These are phyloP conservation scores for Ceratina japonica DNA, from an alignment of 1,140 invertebrate species.

Conservation along the genomic window DNA sequence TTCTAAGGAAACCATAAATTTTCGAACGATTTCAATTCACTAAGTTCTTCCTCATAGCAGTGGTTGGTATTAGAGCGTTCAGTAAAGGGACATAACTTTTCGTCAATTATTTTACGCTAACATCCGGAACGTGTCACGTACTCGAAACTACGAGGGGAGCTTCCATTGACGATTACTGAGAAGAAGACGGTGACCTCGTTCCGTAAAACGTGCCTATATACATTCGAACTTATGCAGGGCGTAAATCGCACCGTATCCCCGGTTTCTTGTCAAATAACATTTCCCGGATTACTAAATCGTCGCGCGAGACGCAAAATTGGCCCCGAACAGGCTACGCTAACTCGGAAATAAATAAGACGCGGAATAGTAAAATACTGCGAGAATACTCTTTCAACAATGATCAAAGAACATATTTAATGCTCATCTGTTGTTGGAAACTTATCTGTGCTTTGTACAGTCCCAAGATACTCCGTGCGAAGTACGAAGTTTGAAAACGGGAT, in stretches of 20 bases:
- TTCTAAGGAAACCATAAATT: too few species aligned
- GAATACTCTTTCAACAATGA: background rate
- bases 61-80: too few species aligned
- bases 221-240: constrained; percentile 29
- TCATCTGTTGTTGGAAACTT: background rate
- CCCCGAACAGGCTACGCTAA: background rate
- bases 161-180: constrained; percentile 7
- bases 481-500: background rate
- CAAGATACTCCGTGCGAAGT: background rate
- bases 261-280: constrained; percentile 32
- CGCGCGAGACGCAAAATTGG: background rate
- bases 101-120: background rate
- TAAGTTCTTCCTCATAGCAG: too few species aligned
- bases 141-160: background rate
- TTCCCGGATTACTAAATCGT: background rate
- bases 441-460: background rate
- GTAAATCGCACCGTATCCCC: constrained; percentile 33
- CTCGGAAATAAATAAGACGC: background rate
- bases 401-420: background rate
- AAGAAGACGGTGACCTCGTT: constrained; percentile 14
- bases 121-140: background rate
- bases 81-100: too few species aligned
- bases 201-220: constrained; percentile 36
- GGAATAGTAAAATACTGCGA: background rate
- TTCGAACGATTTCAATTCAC: too few species aligned